Evolutionary conservation across 2,797 vertebrate genomes (phyloP).

Genomic region (Anolis apletophallus): DNA sequence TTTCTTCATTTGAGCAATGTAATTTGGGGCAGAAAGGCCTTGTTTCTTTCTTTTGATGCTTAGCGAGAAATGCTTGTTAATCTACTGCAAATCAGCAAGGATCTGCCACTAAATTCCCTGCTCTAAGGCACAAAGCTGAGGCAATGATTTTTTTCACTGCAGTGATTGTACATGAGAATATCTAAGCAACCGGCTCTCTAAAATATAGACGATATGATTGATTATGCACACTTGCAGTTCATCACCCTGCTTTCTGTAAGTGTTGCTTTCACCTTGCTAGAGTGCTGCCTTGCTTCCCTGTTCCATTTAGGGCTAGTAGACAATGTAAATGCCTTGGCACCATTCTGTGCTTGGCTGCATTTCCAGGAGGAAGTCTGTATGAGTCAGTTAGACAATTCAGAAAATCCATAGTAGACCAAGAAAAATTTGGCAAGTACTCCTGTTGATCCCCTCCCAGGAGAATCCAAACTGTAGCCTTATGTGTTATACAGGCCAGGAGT

Average conservation of each 20-base stretch:
- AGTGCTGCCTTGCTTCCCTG: not conserved
- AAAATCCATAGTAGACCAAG: not conserved
- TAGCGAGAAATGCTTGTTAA: not conserved
- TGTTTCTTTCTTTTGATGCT: not conserved
- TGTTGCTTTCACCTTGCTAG: not conserved
- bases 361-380: not conserved
- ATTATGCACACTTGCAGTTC: not conserved
- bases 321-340: slow-evolving; percentile 2
- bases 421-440: not conserved
- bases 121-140: not conserved
- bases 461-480: not conserved
- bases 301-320: not conserved
- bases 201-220: too few relatives aligned
- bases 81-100: not conserved
- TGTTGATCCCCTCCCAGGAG: not conserved
- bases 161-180: not conserved
- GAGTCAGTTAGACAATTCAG: not conserved
- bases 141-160: not conserved
- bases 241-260: not conserved
- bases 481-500: not conserved
- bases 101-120: not conserved
- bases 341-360: not conserved
- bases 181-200: not conserved
- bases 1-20: not conserved
- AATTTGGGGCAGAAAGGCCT: not conserved